A percentile compares a stretch with the other conserved stretches of the same genome.
These are phyloP conservation scores for Folsomia candida DNA, from an alignment of 2,888 invertebrate species.

Conservation along the genomic window DNA sequence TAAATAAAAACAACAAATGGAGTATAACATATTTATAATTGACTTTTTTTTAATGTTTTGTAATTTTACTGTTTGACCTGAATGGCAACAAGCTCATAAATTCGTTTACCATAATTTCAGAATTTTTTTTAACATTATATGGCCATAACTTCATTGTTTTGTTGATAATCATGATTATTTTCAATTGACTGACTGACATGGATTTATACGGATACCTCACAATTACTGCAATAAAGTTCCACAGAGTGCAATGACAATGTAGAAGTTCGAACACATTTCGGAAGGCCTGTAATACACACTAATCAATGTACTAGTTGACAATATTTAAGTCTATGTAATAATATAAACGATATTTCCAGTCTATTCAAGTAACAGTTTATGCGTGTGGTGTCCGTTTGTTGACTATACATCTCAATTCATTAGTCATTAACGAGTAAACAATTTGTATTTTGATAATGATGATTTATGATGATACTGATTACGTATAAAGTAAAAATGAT, in stretches of 20 bases:
- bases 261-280: slow-evolving; percentile 9
- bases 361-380: background rate
- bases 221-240: background rate
- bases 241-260: background rate
- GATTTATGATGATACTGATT: background rate
- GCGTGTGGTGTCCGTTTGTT: background rate
- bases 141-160: background rate
- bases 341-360: background rate
- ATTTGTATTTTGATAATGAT: background rate
- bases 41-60: too few relatives aligned
- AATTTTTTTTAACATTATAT: background rate
- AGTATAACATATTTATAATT: background rate
- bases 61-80: background rate
- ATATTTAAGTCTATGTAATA: background rate
- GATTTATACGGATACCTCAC: too few relatives aligned
- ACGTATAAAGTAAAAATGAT: background rate
- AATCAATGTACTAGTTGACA: background rate
- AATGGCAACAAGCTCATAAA: background rate
- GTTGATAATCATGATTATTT: background rate
- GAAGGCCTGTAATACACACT: background rate
- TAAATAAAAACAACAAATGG: background rate
- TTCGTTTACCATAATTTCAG: background rate
- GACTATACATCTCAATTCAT: background rate
- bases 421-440: background rate
- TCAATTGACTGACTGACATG: background rate